A percentile compares a stretch with the other conserved stretches of the same genome.
Evolutionary conservation across 37 sponge, comb jelly and placozoan species (phyloP).

Genomic region (Haliclona indistincta): DNA sequence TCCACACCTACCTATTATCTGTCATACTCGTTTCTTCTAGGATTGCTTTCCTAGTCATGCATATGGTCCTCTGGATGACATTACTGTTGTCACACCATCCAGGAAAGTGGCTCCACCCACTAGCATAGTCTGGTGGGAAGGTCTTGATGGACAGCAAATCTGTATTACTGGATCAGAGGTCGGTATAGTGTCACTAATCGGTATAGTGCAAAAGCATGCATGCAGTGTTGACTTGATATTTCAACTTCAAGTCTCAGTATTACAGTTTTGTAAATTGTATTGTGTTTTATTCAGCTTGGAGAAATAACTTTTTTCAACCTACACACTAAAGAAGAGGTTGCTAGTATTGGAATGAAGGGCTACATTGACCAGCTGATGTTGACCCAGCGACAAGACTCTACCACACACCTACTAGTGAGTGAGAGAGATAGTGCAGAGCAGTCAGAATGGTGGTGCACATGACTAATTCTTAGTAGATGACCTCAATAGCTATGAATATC

Average conservation of each 20-base stretch:
- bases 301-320: slow-evolving; percentile 73
- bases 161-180: slow-evolving; percentile 87
- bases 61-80: slow-evolving; percentile 64
- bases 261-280: not conserved
- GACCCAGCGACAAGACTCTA: slow-evolving; percentile 24
- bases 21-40: not conserved
- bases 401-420: slow-evolving; percentile 57
- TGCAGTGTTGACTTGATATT: not conserved
- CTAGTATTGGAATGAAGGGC: slow-evolving; percentile 18
- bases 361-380: slow-evolving; percentile 41
- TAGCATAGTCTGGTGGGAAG: slow-evolving; percentile 85
- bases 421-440: not conserved
- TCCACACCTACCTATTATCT: not conserved
- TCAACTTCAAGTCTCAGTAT: no score
- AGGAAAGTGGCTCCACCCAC: slow-evolving; percentile 69
- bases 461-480: not conserved
- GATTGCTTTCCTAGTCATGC: slow-evolving; percentile 14
- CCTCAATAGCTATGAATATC: not conserved
- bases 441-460: not conserved
- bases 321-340: not conserved
- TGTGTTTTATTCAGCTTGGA: slow-evolving; percentile 35
- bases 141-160: slow-evolving; percentile 48
- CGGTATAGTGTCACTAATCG: not conserved
- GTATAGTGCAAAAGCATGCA: not conserved
- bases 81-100: slow-evolving; percentile 36